Evolutionary conservation across 2,888 invertebrate species (phyloP), one percentile per base, ranked within the genome.

Genomic region (Cosmia trapezina): DNA sequence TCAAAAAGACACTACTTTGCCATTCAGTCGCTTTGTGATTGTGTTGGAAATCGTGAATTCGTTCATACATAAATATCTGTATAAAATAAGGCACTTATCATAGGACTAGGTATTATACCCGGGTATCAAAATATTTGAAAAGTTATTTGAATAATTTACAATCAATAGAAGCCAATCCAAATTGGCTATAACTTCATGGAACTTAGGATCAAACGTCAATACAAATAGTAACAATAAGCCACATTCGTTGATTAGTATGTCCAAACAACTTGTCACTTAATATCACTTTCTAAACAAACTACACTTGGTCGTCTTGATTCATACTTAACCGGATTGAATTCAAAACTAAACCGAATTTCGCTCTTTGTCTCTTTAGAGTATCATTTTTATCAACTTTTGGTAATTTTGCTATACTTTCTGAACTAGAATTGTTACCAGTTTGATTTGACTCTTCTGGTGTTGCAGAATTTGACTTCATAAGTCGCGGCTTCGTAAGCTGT

Each of bases 361-460:
- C 95, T 85, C 91, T 94, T 78, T 96, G 96, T 81, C 96, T 85
- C 73, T 93, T 94, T 56, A 96, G 85, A 2, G 96, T 96, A 81
- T 96, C 96, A 70, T 95, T 95, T 84, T 94, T 96, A 53, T 95
- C 94, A 75, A 93, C 86, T 87, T 95, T 95, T 0, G 94, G 93
- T 56, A 92, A 53, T 81, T 93, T 95, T 4, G 90, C 73, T 88
- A 94, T 88, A 83, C 93, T 95, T 61, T 95, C 95, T 14, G 86
- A 87, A 78, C 94, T 94, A 0, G 93, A 93, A 11, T 86, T 86
- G 11, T 86, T 86, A 51, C 94, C 94, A 1, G 93, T 91, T 81
- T 92, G 93, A 63, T 91, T 91, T 0, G 93, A 83, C 45, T 96
- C 95, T 74, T 95, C 95, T 1, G 94, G 93, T 3, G 94, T 93